These are phyloP conservation scores for Chauna torquata DNA, from an alignment of 2,113 vertebrate species.

Conservation along the genomic window DNA sequence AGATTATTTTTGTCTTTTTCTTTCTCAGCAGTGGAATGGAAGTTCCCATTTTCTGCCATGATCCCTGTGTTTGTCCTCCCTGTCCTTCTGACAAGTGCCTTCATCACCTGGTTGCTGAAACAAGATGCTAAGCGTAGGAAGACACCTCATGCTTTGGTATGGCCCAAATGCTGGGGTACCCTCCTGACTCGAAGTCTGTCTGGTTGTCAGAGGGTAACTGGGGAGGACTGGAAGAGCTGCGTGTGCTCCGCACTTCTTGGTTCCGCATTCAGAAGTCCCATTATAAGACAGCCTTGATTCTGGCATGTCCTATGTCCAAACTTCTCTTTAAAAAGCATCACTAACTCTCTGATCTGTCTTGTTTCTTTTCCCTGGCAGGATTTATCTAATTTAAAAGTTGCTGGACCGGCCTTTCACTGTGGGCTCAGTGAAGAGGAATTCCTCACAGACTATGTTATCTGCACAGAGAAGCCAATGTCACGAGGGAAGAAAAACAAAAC, in stretches of 20 bases:
- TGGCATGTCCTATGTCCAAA: background rate
- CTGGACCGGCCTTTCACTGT: background rate
- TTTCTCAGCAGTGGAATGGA: background rate
- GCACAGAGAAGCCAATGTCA: background rate
- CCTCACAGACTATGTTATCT: background rate
- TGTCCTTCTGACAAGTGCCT: background rate
- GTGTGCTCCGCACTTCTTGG: background rate
- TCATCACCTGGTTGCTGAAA: background rate
- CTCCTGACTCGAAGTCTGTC: background rate
- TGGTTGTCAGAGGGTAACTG: background rate
- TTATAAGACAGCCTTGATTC: background rate
- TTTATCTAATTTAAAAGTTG: background rate
- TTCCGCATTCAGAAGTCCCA: background rate
- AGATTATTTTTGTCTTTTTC: background rate
- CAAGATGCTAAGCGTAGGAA: background rate
- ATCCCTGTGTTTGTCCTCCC: background rate
- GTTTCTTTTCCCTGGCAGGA: slow-evolving; percentile 10
- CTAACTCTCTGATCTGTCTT: background rate
- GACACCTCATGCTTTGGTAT: slow-evolving; percentile 50
- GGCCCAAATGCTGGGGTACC: background rate
- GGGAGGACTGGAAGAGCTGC: background rate
- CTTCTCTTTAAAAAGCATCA: background rate
- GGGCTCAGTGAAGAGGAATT: background rate
- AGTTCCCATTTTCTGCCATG: background rate
- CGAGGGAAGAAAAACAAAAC: background rate